These are phyloP conservation scores for Drosophila pseudoobscura DNA, from an alignment of 1,140 invertebrate species.

Conservation along the genomic window DNA sequence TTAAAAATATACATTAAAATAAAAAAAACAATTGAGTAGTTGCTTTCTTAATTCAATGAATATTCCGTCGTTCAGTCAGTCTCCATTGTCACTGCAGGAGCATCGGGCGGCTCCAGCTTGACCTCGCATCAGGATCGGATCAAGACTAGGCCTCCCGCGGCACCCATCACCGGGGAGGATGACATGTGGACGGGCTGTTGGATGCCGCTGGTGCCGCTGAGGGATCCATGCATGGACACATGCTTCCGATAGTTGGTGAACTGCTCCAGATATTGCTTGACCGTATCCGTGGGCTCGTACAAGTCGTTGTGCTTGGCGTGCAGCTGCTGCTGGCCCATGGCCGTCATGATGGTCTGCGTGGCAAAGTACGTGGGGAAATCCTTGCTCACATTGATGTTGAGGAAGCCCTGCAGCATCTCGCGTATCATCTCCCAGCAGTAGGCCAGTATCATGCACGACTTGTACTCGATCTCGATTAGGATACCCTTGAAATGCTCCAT, in stretches of 20 bases:
- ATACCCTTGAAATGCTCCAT: constrained; percentile 97
- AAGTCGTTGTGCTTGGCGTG: constrained; percentile 89
- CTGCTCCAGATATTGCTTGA: constrained; percentile 97
- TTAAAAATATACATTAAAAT: constrained; percentile 38
- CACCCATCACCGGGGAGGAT: constrained; percentile 25
- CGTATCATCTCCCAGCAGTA: constrained; percentile 96
- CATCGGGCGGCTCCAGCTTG: constrained; percentile 70
- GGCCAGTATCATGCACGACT: constrained; percentile 92
- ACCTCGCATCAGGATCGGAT: constrained; percentile 63
- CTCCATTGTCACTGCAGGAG: constrained; percentile 11
- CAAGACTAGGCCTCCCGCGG: constrained; percentile 16
- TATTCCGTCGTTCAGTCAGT: too few species aligned
- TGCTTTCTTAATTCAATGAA: too few species aligned
- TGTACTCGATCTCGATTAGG: constrained; percentile 97
- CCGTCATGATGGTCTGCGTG: constrained; percentile 82
- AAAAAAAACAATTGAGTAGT: constrained; percentile 1
- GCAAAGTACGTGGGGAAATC: constrained; percentile 87
- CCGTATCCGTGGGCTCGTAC: constrained; percentile 95
- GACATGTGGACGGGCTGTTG: constrained; percentile 40
- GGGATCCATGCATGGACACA: constrained; percentile 47
- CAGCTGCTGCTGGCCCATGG: constrained; percentile 77
- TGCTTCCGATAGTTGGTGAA: constrained; percentile 94
- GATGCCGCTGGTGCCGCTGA: constrained; percentile 9
- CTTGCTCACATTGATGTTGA: constrained; percentile 90
- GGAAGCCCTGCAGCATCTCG: constrained; percentile 96